phyloP scores from a whole-genome alignment of 1,140 invertebrate species.

The Venustaconcha ellipsiformis region DNA sequence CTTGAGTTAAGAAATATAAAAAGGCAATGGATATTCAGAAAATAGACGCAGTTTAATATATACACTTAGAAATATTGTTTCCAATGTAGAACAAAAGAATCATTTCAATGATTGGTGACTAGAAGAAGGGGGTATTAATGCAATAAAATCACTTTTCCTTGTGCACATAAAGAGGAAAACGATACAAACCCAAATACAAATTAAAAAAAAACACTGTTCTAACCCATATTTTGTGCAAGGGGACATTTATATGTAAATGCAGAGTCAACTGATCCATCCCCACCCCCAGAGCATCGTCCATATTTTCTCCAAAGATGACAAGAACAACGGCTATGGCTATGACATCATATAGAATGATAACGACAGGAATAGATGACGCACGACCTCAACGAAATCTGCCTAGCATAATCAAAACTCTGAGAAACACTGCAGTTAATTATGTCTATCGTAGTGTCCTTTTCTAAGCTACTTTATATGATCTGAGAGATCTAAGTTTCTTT shows the following conservation, averaged over 20 bases:
- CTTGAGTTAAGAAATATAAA: too few species aligned
- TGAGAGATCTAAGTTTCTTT: too few species aligned
- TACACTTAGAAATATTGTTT: too few species aligned
- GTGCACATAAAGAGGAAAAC: neutral
- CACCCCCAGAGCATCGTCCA: conserved; percentile 10
- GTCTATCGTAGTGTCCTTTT: neutral
- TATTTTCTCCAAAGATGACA: conserved; percentile 14
- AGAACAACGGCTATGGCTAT: conserved; percentile 6
- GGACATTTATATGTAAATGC: neutral
- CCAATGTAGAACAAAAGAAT: neutral
- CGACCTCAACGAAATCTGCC: neutral
- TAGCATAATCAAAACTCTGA: conserved; percentile 13
- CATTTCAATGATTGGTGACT: conserved; percentile 1
- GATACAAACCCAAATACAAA: neutral
- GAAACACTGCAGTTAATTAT: conserved; percentile 2
- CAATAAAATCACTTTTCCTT: conserved; percentile 10
- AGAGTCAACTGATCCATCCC: conserved; percentile 3
- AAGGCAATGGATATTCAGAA: too few species aligned
- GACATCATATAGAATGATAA: conserved; percentile 3
- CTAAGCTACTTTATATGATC: too few species aligned
- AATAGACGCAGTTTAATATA: neutral
- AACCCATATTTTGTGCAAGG: neutral
- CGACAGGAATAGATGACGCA: conserved; percentile 5
- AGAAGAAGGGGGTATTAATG: conserved; percentile 2
- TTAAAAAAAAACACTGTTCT: conserved; percentile 2